Percentiles rank a stretch among this genome's conserved stretches.
phyloP scores from a whole-genome alignment of 2,113 vertebrate genomes.

The Cyanistes caeruleus region DNA sequence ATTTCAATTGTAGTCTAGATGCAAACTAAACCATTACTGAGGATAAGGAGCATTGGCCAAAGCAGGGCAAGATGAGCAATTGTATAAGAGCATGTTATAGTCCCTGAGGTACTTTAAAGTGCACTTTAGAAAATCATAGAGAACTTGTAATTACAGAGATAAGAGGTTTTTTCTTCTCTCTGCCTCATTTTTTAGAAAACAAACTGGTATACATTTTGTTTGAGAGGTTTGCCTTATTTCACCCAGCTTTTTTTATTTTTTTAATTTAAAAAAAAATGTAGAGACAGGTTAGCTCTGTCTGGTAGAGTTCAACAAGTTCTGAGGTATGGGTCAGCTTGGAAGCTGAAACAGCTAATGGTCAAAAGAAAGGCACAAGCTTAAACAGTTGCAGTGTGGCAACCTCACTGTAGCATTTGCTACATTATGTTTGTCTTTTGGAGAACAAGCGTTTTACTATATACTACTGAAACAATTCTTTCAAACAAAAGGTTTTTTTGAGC shows the following conservation, averaged over 20 bases:
- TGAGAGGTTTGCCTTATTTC: not conserved
- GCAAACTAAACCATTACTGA: not conserved
- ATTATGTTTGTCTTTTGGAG: fast-evolving
- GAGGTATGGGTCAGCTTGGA: not conserved
- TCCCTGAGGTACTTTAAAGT: not conserved
- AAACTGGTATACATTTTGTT: not conserved
- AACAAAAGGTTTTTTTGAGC: not conserved
- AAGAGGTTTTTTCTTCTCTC: not conserved
- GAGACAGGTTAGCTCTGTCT: not conserved
- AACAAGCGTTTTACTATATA: not conserved
- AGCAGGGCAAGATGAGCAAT: not conserved
- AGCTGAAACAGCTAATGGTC: not conserved
- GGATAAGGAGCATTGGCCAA: not conserved
- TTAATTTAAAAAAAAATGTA: not conserved
- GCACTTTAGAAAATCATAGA: not conserved
- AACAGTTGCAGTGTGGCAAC: fast-evolving
- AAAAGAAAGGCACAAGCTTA: not conserved
- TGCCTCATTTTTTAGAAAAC: not conserved
- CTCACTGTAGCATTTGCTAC: not conserved
- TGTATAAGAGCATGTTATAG: not conserved
- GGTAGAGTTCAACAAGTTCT: not conserved
- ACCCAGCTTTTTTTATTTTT: not conserved
- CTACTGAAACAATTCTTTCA: not conserved
- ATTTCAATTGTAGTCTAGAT: not conserved
- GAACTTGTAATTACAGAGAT: not conserved